Conservation (phyloP, 2,797 vertebrate species). For the Bryconaethiops microstoma region DNA sequence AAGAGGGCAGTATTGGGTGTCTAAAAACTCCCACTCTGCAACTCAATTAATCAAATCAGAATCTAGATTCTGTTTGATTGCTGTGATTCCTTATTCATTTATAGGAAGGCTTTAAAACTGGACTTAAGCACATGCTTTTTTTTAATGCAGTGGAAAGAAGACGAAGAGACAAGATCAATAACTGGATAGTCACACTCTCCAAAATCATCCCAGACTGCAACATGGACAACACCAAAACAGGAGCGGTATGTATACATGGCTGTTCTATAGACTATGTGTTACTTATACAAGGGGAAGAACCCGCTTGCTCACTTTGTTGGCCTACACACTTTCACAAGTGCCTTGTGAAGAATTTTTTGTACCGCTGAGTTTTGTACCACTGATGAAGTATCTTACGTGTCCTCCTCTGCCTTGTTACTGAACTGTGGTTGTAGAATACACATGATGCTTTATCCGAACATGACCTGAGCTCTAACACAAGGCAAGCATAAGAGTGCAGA, state of each 20-base stretch:
- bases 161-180: slow-evolving; percentile 85
- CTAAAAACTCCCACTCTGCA: not conserved
- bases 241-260: slow-evolving; percentile 73
- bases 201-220: slow-evolving; percentile 87
- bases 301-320: too few species aligned
- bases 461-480: not conserved
- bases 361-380: not conserved
- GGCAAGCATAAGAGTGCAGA: not conserved
- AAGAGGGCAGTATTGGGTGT: not conserved
- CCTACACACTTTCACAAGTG: not conserved
- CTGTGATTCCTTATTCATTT: not conserved
- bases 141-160: slow-evolving; percentile 77
- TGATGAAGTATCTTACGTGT: not conserved
- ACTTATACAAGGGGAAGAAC: not conserved
- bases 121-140: not conserved
- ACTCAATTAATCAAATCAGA: not conserved
- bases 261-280: not conserved
- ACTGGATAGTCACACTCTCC: slow-evolving; percentile 83
- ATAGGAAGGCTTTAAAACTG: not conserved
- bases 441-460: not conserved
- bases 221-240: slow-evolving; percentile 84
- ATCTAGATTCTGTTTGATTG: not conserved
- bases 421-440: not conserved
- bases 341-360: not conserved
- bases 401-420: not conserved